Percentiles rank a stretch among this genome's conserved stretches.
These are phyloP conservation scores for Megalonaias nervosa DNA, from an alignment of 1,140 invertebrate genomes.

Conservation along the genomic window DNA sequence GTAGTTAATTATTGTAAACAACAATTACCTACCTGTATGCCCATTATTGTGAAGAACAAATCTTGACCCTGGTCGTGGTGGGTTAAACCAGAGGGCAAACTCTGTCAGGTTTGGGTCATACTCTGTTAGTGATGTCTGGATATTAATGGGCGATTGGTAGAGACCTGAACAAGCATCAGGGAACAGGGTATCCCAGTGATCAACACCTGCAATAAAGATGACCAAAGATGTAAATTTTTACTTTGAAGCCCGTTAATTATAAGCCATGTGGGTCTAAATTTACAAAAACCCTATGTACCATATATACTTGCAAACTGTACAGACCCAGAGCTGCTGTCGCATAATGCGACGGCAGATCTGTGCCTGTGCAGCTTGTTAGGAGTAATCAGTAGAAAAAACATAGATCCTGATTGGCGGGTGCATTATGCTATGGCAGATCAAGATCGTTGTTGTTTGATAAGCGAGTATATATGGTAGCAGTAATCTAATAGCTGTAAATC, in stretches of 20 bases:
- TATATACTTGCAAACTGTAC: neutral
- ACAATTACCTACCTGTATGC: constrained; percentile 55
- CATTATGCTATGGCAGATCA: too few relatives aligned
- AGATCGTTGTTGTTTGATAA: too few relatives aligned
- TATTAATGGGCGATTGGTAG: constrained; percentile 65
- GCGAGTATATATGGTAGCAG: too few relatives aligned
- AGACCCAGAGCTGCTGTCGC: too few relatives aligned
- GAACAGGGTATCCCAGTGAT: constrained; percentile 59
- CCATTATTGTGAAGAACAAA: constrained; percentile 62
- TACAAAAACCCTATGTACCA: neutral
- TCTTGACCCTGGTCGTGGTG: constrained; percentile 53
- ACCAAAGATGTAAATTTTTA: constrained; percentile 3
- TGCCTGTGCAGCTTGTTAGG: too few relatives aligned
- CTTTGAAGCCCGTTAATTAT: neutral
- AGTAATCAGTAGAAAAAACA: too few relatives aligned
- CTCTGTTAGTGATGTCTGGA: constrained; percentile 46
- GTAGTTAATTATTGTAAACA: neutral
- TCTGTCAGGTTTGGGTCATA: constrained; percentile 59
- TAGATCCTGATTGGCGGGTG: too few relatives aligned
- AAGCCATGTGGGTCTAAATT: neutral
- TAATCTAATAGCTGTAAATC: too few relatives aligned
- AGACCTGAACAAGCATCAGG: constrained; percentile 57
- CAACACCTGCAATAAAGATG: constrained; percentile 46
- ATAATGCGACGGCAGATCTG: too few relatives aligned
- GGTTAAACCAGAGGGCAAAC: constrained; percentile 62